Evolutionary conservation across 2,113 vertebrate species (phyloP).

Genomic region (Panthera leo): DNA sequence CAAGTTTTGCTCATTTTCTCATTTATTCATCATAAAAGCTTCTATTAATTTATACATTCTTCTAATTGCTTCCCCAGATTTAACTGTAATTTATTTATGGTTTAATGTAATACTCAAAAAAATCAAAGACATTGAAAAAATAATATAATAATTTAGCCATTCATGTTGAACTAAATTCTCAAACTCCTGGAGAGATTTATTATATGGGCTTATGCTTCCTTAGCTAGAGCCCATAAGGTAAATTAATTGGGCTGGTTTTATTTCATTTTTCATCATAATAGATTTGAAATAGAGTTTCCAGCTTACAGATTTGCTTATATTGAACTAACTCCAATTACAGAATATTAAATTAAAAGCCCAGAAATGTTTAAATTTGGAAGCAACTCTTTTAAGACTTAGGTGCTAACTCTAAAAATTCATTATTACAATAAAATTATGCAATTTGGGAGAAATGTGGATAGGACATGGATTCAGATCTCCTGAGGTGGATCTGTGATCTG

Average conservation of each 20-base stretch:
- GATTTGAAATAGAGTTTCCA: conserved; percentile 23
- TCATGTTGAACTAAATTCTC: not conserved
- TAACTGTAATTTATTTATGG: not conserved
- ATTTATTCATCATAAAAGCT: not conserved
- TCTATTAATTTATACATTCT: not conserved
- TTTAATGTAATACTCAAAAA: not conserved
- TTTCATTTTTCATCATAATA: conserved; percentile 36
- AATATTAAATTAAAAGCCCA: conserved; percentile 25
- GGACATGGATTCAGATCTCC: not conserved
- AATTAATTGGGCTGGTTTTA: conserved; percentile 28
- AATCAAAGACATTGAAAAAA: not conserved
- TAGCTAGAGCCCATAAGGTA: not conserved
- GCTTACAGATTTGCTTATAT: conserved; percentile 36
- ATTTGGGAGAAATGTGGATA: not conserved
- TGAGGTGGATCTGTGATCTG: not conserved
- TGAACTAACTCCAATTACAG: not conserved
- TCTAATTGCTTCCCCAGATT: not conserved
- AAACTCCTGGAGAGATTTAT: not conserved
- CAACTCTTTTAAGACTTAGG: not conserved
- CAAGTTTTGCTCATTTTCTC: not conserved
- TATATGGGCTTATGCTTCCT: not conserved
- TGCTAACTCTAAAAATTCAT: conserved; percentile 3
- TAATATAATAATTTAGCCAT: not conserved
- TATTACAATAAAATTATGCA: not conserved
- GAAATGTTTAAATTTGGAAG: not conserved